phyloP scores from a whole-genome alignment of 2,888 invertebrate genomes.

The Malachius bipustulatus region DNA sequence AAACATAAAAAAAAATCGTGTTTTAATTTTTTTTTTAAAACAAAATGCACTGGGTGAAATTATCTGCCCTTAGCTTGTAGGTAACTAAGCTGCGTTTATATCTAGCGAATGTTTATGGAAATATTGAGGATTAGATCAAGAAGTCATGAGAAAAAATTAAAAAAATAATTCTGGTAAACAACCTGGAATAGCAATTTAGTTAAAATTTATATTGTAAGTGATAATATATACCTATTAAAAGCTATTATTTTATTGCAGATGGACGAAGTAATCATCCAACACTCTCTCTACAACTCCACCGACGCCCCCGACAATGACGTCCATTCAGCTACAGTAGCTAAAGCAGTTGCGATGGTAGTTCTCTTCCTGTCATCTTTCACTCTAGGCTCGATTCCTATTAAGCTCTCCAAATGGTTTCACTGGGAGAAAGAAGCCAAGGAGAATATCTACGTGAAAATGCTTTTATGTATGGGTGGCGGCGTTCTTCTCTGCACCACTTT shows the following conservation, averaged over 20 bases:
- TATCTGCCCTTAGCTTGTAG: too few relatives aligned
- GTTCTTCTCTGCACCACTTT: conserved; percentile 73
- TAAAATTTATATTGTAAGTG: too few relatives aligned
- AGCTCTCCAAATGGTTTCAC: conserved; percentile 52
- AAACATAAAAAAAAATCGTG: too few relatives aligned
- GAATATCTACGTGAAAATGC: conserved; percentile 44
- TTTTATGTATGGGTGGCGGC: conserved; percentile 72
- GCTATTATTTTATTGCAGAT: neutral
- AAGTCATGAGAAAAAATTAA: too few relatives aligned
- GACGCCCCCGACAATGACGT: neutral
- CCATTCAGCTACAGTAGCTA: conserved; percentile 42
- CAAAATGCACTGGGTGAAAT: too few relatives aligned
- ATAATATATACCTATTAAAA: too few relatives aligned
- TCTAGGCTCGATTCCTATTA: conserved; percentile 62
- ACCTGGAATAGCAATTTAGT: too few relatives aligned
- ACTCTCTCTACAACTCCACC: neutral
- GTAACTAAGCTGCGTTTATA: too few relatives aligned
- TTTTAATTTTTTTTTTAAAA: too few relatives aligned
- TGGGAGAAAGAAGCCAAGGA: conserved; percentile 46
- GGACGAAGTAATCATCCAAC: neutral
- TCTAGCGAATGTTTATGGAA: too few relatives aligned
- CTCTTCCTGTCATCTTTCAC: conserved; percentile 63
- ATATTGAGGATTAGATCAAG: too few relatives aligned
- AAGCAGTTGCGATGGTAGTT: conserved; percentile 66
- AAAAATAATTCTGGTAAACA: too few relatives aligned